These are phyloP conservation scores for Hephaestus fuliginosus DNA, from an alignment of 2,797 vertebrate species.

Conservation along the genomic window DNA sequence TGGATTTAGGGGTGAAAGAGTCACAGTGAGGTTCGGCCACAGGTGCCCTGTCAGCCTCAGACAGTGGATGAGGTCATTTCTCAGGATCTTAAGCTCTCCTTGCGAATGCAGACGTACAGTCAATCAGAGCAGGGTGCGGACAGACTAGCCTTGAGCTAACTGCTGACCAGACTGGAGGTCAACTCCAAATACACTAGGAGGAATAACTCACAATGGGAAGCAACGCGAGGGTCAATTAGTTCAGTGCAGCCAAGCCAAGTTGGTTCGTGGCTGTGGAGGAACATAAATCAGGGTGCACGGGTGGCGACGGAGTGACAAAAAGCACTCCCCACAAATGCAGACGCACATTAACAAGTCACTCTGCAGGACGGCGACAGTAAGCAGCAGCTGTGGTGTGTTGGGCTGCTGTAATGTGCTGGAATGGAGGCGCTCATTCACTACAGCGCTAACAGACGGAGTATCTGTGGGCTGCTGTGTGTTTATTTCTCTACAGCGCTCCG, in stretches of 20 bases:
- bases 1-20: constrained; percentile 47
- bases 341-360: constrained; percentile 38
- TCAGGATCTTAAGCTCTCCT: constrained; percentile 35
- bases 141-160: constrained; percentile 44
- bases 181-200: background rate
- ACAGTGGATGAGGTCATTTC: constrained; percentile 59
- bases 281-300: constrained; percentile 17
- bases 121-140: constrained; percentile 55
- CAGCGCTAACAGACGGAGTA: constrained; percentile 39
- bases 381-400: constrained; percentile 51
- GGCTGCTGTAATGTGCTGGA: constrained; percentile 35
- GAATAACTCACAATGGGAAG: constrained; percentile 22
- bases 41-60: constrained; percentile 68
- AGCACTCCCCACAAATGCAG: constrained; percentile 11
- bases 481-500: constrained; percentile 27
- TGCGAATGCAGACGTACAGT: constrained; percentile 19
- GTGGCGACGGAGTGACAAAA: constrained; percentile 3
- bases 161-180: constrained; percentile 56
- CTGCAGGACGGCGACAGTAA: constrained; percentile 48
- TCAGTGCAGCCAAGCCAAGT: background rate
- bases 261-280: background rate
- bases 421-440: constrained; percentile 51
- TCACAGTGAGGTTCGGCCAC: constrained; percentile 57
- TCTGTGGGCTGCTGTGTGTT: constrained; percentile 45
- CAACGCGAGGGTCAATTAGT: background rate